Base-by-base conservation (phyloP, 1,140 invertebrate genomes). In the Orchesella cincta region DNA sequence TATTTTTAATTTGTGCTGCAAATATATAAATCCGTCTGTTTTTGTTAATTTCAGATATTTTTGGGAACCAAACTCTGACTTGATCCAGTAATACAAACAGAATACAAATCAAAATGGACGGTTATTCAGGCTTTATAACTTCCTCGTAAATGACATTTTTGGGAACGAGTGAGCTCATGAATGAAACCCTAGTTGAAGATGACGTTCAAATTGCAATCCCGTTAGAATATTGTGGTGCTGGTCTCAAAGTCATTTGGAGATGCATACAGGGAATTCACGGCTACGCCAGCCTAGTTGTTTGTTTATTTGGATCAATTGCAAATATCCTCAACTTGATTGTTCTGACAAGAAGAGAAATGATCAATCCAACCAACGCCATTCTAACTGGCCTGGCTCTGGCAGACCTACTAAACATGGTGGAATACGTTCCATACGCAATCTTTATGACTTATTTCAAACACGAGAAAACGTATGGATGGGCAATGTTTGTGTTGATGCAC, bases 271-370 rank as follows among this genome's bases (percentile, higher is more conserved):
- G 84, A 28, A 81, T 90, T n/a, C 93, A 95, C 84, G 93, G 92
- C 1, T 93, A 92, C 86, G 84, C 91, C 1, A 91, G 90, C 79
- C 84, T 94, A 1, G 80, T 91, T 1, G 94, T 99, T 57, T 98
- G 97, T 85, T 88, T 94, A 28, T 93, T 97, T 83, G 97, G 97
- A 54, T 93, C 94, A 1, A 89, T 97, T 18, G 93, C 95, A 64
- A 99, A 98, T 84, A 89, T 93, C 0, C 89, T 98, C 76, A 99
- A 98, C 86, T 96, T 99, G 51, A 91, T 93, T n/a, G 95, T 99
- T 2, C 87, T 99, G 28, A 96, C 95, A 0, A 89, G 95, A 12
- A 87, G 86, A 76, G 85, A 87, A 73, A 89, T 90, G 88, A 83
- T 86, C 34, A 87, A 87, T 2, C 86, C 89, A 1, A 89, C 88